Percentiles rank a stretch among this genome's conserved stretches.
Conservation (phyloP, 2,113 vertebrate species). For the Corythoichthys intestinalis region DNA sequence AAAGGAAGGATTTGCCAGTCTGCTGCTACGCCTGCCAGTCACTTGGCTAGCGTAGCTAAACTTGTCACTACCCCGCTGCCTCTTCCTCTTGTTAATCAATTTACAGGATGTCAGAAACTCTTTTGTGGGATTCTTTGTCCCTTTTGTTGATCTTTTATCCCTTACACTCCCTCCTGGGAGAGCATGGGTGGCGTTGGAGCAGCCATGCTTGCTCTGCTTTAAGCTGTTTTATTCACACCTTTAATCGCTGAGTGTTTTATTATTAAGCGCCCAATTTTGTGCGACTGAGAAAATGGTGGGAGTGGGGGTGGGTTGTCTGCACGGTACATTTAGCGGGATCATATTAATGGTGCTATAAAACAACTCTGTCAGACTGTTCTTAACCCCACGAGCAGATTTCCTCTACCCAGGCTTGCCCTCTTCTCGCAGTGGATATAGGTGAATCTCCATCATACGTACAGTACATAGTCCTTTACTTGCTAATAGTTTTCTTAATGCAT, state of each 20-base stretch:
- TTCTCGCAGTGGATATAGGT: conserved; percentile 67
- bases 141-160: conserved; percentile 59
- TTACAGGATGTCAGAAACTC: conserved; percentile 70
- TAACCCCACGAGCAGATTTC: conserved; percentile 68
- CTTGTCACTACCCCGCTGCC: conserved; percentile 40
- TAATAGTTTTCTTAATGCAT: conserved; percentile 73
- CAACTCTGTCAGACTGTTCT: conserved; percentile 73
- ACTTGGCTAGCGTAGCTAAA: conserved; percentile 48
- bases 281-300: conserved; percentile 33
- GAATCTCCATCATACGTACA: conserved; percentile 62
- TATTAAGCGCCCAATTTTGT: conserved; percentile 73
- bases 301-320: conserved; percentile 50
- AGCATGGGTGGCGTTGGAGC: conserved; percentile 66
- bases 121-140: conserved; percentile 68
- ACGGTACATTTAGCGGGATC: conserved; percentile 71
- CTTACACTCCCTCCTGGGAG: conserved; percentile 63
- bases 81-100: conserved; percentile 67
- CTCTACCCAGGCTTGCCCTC: conserved; percentile 57
- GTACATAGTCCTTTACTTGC: conserved; percentile 41
- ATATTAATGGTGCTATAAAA: conserved; percentile 74
- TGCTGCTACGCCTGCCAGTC: conserved; percentile 57
- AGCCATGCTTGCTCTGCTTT: conserved; percentile 71
- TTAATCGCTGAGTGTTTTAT: conserved; percentile 79
- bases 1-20: conserved; percentile 54
- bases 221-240: conserved; percentile 78